Base-by-base conservation (phyloP, 2,888 invertebrate genomes). In the Gnatocerus cornutus region DNA sequence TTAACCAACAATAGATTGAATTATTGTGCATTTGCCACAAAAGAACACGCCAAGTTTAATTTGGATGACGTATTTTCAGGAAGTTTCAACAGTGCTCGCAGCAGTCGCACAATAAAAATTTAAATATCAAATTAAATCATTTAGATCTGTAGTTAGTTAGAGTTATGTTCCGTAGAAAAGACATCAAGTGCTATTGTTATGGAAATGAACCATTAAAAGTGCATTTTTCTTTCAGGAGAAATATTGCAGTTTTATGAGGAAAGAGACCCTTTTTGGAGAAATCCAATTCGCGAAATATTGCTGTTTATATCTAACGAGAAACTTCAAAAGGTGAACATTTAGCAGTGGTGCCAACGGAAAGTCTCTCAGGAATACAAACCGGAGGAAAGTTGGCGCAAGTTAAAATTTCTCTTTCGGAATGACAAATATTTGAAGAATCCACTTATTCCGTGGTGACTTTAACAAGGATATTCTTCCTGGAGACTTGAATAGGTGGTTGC, bases 1-100 rank as follows among this genome's bases (percentile, higher is more conserved):
- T 37, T 16, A 55, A 21, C 9, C 55, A 55, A 55, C 55, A 55
- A 55, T 55, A n/a, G 39, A 39, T 39, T 16, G 30, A 52, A 30
- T 55, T 16, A 55, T 55, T 55, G 13, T 55, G 21, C 14, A 16
- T 37, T 50, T 29, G 10, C 7, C 30, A 55, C 33, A 39, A 55
- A 30, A 55, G 46, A 46, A 46, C 46, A 13, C 46, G 46, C 8
- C 9, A 46, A 8, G 14, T 3, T 46, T 46, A 46, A 41, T 41
- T 41, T 41, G 41, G 41, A 41, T 41, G 41, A 13, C 10, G 41
- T 41, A 12, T 41, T 41, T 41, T 41, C 46, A 46, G 46, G 46
- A 46, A 46, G 46, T 46, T 46, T 46, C n/a, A 46, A 16, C 46
- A 2, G 46, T 13, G 46, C 41, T 41, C 33, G 41, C 37, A 7